A percentile compares a stretch with the other conserved stretches of the same genome.
phyloP scores from a whole-genome alignment of 2,113 vertebrate species.

The Propithecus coquereli region DNA sequence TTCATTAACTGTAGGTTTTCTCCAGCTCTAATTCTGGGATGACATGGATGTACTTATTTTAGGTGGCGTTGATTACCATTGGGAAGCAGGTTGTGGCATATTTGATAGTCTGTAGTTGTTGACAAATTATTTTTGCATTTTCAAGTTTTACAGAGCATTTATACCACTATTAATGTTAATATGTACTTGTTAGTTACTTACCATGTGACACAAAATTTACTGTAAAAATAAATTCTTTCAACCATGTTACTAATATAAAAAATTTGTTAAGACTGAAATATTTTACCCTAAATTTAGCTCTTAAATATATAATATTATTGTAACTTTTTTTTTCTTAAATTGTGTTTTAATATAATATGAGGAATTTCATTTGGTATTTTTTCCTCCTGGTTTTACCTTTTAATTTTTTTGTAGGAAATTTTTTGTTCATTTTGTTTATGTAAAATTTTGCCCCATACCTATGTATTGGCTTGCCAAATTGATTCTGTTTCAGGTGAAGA shows the following conservation, averaged over 20 bases:
- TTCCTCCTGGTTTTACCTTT: neutral
- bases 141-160: conserved; percentile 9
- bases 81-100: neutral
- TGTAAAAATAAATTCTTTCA: conserved; percentile 29
- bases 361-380: conserved; percentile 5
- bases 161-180: neutral
- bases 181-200: neutral
- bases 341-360: neutral
- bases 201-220: neutral
- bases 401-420: conserved; percentile 7
- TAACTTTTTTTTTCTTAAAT: neutral
- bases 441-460: neutral
- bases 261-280: neutral
- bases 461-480: neutral
- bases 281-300: neutral
- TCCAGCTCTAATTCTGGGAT: neutral
- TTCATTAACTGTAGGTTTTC: neutral
- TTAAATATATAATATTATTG: neutral
- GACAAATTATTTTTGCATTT: conserved; percentile 31
- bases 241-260: neutral
- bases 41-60: neutral
- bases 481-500: conserved; percentile 1
- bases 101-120: neutral
- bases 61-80: neutral
- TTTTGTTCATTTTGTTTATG: conserved; percentile 44